These are phyloP conservation scores for Rynchops niger DNA, from an alignment of 2,113 vertebrate species.

Conservation along the genomic window DNA sequence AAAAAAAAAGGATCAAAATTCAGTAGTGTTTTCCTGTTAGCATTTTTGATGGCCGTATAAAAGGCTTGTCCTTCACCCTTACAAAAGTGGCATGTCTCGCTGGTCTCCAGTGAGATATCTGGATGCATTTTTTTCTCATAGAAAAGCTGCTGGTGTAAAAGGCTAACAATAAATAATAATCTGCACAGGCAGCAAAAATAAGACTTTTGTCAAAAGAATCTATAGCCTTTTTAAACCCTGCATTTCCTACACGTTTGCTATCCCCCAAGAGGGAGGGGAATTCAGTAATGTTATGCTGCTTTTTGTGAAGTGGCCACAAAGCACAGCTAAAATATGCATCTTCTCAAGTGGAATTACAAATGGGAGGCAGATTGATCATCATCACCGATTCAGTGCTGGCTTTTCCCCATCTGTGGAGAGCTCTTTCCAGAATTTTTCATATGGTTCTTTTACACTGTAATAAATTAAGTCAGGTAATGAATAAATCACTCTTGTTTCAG, in stretches of 20 bases:
- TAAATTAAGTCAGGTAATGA: conserved; percentile 30
- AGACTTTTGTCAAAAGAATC: neutral
- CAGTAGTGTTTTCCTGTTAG: conserved; percentile 9
- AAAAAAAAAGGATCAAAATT: neutral
- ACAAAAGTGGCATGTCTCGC: neutral
- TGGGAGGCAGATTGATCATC: conserved; percentile 15
- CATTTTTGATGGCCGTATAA: neutral
- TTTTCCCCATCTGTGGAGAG: conserved; percentile 6
- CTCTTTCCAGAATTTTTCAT: conserved; percentile 8
- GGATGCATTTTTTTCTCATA: neutral
- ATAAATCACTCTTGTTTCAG: conserved; percentile 3
- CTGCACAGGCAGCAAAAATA: neutral
- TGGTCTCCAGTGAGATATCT: neutral
- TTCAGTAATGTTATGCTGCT: neutral
- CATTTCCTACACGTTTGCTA: neutral
- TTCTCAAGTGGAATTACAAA: conserved; percentile 3
- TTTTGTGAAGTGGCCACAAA: conserved; percentile 7
- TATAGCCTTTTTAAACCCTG: neutral
- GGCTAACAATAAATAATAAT: neutral
- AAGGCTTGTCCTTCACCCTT: conserved; percentile 17
- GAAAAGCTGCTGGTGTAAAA: neutral
- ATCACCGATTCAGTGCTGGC: neutral
- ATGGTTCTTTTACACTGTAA: neutral
- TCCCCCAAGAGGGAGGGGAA: neutral
- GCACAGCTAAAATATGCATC: conserved; percentile 15